These are phyloP conservation scores for Malacoraja senta DNA, from an alignment of 2,797 vertebrate species.

Conservation along the genomic window DNA sequence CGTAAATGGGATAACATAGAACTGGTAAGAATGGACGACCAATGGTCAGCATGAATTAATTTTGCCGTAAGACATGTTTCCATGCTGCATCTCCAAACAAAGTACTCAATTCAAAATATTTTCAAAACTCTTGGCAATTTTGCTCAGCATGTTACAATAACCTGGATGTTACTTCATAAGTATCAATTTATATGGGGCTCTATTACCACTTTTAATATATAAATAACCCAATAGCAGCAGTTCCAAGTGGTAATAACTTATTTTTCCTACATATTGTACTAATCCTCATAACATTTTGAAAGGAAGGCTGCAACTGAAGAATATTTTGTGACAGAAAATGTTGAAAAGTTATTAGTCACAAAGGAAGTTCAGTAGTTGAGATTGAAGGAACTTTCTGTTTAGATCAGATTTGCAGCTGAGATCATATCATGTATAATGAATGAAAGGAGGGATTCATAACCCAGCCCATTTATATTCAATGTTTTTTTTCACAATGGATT, in stretches of 20 bases:
- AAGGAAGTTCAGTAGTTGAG: not conserved
- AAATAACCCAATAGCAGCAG: not conserved
- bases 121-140: not conserved
- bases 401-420: not conserved
- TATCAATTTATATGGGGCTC: not conserved
- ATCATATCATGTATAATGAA: not conserved
- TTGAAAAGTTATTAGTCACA: not conserved
- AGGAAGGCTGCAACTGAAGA: not conserved
- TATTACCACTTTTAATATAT: not conserved
- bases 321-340: not conserved
- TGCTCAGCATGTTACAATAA: not conserved
- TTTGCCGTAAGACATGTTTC: too few relatives aligned
- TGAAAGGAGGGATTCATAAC: constrained; percentile 1
- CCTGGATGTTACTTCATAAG: not conserved
- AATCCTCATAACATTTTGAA: not conserved
- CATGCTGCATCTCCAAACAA: too few relatives aligned
- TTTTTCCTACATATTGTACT: not conserved
- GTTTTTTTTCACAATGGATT: not conserved
- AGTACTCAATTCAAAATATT: not conserved
- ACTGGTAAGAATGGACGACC: too few relatives aligned
- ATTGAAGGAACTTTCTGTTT: not conserved
- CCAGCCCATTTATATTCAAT: constrained; percentile 8
- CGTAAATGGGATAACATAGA: too few relatives aligned
- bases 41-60: too few relatives aligned
- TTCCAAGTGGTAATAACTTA: not conserved